A percentile compares a stretch with the other conserved stretches of the same genome.
Evolutionary conservation across 2,888 invertebrate species (phyloP).

Genomic region (Crioceris asparagi): DNA sequence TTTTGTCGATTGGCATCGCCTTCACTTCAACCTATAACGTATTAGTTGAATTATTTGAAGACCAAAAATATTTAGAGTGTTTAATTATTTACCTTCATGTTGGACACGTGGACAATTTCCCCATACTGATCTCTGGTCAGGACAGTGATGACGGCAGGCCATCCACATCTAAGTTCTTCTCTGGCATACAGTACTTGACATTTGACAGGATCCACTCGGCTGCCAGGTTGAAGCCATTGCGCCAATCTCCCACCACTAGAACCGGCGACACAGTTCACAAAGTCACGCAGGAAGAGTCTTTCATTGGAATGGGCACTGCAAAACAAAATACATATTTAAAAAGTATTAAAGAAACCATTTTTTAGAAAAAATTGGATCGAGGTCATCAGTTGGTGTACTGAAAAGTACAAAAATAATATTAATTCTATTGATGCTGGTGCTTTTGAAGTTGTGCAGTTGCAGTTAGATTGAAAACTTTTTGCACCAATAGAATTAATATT

Average conservation of each 20-base stretch:
- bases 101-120: constrained; percentile 72
- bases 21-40: constrained; percentile 21
- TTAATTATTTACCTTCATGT: constrained; percentile 58
- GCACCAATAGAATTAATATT: no score
- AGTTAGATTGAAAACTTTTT: no score
- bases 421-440: no score
- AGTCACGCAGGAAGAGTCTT: constrained; percentile 83
- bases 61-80: not conserved
- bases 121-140: constrained; percentile 82
- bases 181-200: constrained; percentile 73
- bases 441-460: no score
- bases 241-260: constrained; percentile 83
- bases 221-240: constrained; percentile 89
- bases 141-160: constrained; percentile 73
- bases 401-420: no score
- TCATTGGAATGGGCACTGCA: constrained; percentile 79
- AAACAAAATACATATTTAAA: constrained; percentile 18
- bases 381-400: no score
- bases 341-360: no score
- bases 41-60: not conserved
- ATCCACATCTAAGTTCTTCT: constrained; percentile 64
- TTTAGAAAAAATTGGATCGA: no score
- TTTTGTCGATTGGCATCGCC: constrained; percentile 60
- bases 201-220: constrained; percentile 78
- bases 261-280: constrained; percentile 76